A percentile compares a stretch with the other conserved stretches of the same genome.
Evolutionary conservation across 2,888 invertebrate species (phyloP).

Genomic region (Xanthia icteritia): DNA sequence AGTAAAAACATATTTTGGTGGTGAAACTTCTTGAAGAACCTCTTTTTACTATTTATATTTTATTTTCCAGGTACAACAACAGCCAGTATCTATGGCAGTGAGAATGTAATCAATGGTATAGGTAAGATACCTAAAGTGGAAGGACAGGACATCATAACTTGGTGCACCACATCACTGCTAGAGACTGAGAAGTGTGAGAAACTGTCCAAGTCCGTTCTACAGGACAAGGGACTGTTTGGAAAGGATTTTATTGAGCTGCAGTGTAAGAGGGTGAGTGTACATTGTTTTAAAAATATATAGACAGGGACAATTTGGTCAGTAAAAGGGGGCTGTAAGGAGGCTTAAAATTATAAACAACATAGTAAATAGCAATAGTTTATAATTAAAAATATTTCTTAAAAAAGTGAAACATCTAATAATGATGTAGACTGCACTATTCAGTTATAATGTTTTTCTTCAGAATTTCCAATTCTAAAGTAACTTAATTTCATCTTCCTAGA

Average conservation of each 20-base stretch:
- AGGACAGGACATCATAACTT: constrained; percentile 89
- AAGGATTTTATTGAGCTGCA: constrained; percentile 91
- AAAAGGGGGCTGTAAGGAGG: background rate
- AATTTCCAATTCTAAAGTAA: too few species aligned
- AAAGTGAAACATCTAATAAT: too few species aligned
- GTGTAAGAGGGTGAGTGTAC: constrained; percentile 91
- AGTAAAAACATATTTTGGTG: background rate
- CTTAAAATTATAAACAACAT: too few species aligned
- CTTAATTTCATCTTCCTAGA: too few species aligned
- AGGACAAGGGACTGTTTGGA: constrained; percentile 92
- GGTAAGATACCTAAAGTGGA: constrained; percentile 73
- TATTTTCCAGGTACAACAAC: constrained; percentile 64
- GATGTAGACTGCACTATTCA: too few species aligned
- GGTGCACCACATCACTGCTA: constrained; percentile 95
- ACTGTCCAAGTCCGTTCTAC: constrained; percentile 92
- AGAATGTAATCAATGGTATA: constrained; percentile 70
- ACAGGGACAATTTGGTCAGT: background rate
- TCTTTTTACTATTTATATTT: background rate
- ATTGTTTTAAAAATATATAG: background rate
- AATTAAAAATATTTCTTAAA: too few species aligned
- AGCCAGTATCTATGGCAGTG: constrained; percentile 70
- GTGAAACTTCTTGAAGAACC: background rate
- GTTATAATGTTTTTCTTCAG: too few species aligned
- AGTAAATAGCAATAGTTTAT: too few species aligned
- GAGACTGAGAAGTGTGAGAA: constrained; percentile 96